Base-by-base conservation (phyloP, 2,113 vertebrate species). In the Chlorodrepanis virens region DNA sequence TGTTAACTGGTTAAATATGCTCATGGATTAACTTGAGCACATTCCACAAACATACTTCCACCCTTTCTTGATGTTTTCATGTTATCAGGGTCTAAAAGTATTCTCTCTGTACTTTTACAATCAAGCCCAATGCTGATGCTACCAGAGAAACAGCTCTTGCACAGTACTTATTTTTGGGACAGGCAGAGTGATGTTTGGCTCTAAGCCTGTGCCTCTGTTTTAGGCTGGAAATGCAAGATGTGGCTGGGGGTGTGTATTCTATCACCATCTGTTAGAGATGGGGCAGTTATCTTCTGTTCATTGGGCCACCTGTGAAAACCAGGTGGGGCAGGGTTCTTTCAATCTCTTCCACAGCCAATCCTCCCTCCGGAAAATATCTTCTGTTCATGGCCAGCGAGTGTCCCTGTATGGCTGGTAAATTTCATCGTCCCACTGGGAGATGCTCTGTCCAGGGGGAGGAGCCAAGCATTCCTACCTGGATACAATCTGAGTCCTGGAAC, bases 61-160 rank as follows among this genome's bases (percentile, higher is more conserved):
- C 23, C 4, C 27, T 67, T 60, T 49, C 49, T 68, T 23, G 53
- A 8, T 33, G 20, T 53, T 80, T 72, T 31, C 28, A 5, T 0
- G 0, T 19, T 47, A 7, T 9, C 10, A 16, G 22, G 6, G 3
- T 29, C 42, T 47, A 28, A 45, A 0, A 0, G 10, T 11, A 2
- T 49, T 60, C 28, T 33, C 21, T 63, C 19, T 44, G 12, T 24
- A 4, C 12, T 76, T 4, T 0, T 4, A 18, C 12, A 11, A 4
- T 9, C 31, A 50, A 71, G 16, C 23, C 54, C 69, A 59, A 6
- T 3, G 14, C 24, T 49, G n/a, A 18, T n/a, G 28, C 28, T n/a
- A 11, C 6, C 59, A 35, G 23, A 54, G 25, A 86, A 88, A 28
- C 7, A 63, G 12, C 16, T 69, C n/a, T 42, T 63, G 39, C 4